These are phyloP conservation scores for Rhinogobio ventralis DNA, from an alignment of 2,797 vertebrate genomes.

Conservation along the genomic window DNA sequence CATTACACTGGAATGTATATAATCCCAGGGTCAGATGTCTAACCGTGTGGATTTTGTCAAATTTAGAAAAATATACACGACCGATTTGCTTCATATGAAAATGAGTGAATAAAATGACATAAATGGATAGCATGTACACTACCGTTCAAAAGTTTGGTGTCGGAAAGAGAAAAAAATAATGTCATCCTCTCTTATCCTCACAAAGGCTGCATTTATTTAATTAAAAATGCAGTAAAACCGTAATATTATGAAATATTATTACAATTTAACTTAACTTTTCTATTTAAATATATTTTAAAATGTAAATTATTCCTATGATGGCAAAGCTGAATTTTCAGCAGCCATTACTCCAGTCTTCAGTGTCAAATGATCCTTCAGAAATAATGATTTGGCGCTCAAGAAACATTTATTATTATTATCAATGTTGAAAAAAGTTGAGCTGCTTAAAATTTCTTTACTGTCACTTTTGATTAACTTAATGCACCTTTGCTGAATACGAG, in stretches of 20 bases:
- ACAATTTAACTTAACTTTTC: neutral
- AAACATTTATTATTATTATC: neutral
- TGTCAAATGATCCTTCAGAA: neutral
- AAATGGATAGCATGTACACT: neutral
- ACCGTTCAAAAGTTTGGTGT: neutral
- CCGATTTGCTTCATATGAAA: neutral
- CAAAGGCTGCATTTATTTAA: neutral
- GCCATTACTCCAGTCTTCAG: neutral
- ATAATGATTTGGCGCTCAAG: neutral
- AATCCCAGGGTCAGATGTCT: conserved; percentile 56
- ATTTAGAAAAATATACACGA: conserved; percentile 35
- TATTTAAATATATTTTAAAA: neutral
- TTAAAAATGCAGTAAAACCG: neutral
- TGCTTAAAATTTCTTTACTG: neutral
- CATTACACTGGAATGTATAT: conserved; percentile 60
- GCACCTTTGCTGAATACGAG: neutral
- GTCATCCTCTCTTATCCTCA: no score
- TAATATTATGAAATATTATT: neutral
- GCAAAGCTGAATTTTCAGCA: neutral
- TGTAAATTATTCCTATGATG: neutral
- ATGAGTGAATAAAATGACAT: neutral
- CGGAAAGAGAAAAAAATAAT: no score
- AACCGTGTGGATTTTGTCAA: conserved; percentile 42
- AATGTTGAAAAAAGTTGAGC: neutral
- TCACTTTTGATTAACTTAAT: neutral